phyloP scores from a whole-genome alignment of 1,140 invertebrate genomes.

The Calephelis virginiensis region DNA sequence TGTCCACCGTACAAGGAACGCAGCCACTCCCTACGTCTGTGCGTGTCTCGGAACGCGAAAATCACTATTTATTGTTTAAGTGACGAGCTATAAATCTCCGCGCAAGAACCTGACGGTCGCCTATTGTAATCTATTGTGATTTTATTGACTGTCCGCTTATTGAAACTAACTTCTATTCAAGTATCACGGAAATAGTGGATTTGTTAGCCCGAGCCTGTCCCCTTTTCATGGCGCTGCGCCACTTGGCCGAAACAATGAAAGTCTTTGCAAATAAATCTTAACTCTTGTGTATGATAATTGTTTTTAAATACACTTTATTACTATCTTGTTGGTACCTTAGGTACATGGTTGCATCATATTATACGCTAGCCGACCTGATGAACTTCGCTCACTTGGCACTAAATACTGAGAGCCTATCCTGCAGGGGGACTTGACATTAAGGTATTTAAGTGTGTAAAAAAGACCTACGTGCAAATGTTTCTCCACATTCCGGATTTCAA shows the following conservation, averaged over 20 bases:
- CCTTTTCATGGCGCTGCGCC: slow-evolving; percentile 1
- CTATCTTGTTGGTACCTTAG: too few relatives aligned
- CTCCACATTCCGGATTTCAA: too few relatives aligned
- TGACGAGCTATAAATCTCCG: slow-evolving; percentile 68
- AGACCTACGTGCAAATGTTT: too few relatives aligned
- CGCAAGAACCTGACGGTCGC: slow-evolving; percentile 40
- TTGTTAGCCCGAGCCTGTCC: slow-evolving; percentile 10
- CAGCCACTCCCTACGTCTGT: slow-evolving; percentile 24
- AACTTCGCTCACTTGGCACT: too few relatives aligned
- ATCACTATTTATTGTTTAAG: slow-evolving; percentile 72
- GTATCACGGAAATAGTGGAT: slow-evolving; percentile 10
- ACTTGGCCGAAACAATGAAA: slow-evolving; percentile 7
- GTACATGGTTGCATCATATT: too few relatives aligned
- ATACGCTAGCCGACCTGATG: too few relatives aligned
- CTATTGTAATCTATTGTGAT: slow-evolving; percentile 55
- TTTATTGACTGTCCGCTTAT: slow-evolving; percentile 51
- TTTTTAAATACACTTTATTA: neutral
- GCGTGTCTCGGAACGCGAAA: slow-evolving; percentile 60
- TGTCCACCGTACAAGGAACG: neutral
- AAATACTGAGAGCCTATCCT: too few relatives aligned
- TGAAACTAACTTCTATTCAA: slow-evolving; percentile 42
- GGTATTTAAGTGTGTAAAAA: too few relatives aligned
- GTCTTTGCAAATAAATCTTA: slow-evolving; percentile 3
- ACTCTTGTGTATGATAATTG: neutral
- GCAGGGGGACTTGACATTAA: too few relatives aligned